Conservation (phyloP, 2,113 vertebrate genomes). For the Alces alces region DNA sequence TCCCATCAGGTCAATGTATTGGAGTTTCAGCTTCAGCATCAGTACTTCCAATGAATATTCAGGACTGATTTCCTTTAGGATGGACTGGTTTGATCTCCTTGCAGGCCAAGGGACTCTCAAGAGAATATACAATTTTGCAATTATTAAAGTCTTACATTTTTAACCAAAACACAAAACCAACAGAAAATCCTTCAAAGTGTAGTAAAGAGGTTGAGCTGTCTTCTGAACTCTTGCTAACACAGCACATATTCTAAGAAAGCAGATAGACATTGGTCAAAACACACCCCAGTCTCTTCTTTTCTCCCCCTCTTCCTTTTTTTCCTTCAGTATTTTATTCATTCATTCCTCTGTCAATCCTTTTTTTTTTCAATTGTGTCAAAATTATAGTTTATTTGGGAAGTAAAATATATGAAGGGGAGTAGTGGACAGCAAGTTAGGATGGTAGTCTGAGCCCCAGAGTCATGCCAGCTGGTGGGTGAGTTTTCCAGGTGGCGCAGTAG, state of each 20-base stretch:
- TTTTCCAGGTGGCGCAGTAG: neutral
- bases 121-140: neutral
- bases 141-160: neutral
- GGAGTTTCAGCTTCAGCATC: neutral
- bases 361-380: neutral
- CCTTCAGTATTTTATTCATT: neutral
- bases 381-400: neutral
- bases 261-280: accelerated
- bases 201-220: neutral
- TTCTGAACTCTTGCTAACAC: neutral
- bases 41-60: neutral
- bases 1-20: neutral
- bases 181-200: neutral
- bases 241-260: neutral
- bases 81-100: neutral
- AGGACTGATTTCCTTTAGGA: neutral
- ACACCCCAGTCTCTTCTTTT: accelerated
- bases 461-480: accelerated
- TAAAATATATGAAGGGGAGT: neutral
- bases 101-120: neutral
- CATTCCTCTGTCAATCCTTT: neutral
- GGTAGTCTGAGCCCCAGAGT: neutral
- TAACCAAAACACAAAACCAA: neutral
- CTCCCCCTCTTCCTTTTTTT: neutral
- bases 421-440: no score